phyloP scores from a whole-genome alignment of 2,113 vertebrate species.

The Clarias macrocephalus region DNA sequence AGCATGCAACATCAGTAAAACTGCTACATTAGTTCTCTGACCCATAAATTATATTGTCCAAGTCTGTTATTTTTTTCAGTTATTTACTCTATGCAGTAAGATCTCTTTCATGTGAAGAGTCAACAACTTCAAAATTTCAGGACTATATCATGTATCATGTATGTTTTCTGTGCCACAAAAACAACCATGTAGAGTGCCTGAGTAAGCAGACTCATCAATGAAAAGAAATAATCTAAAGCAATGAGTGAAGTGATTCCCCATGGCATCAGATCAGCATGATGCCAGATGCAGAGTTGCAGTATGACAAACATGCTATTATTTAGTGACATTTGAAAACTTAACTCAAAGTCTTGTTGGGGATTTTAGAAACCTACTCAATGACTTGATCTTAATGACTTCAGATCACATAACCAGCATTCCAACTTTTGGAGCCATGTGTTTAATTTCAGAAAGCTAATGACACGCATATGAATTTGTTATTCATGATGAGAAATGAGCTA shows the following conservation, averaged over 20 bases:
- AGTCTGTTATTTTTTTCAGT: background rate
- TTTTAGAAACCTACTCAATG: constrained; percentile 14
- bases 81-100: background rate
- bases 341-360: background rate
- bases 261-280: constrained; percentile 19
- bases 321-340: constrained; percentile 4
- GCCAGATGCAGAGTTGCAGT: background rate
- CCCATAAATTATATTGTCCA: background rate
- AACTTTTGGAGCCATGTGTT: constrained; percentile 40
- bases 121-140: background rate
- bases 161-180: background rate
- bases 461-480: constrained; percentile 53
- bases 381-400: constrained; percentile 21
- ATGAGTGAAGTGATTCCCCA: constrained; percentile 5
- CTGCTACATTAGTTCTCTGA: constrained; percentile 9
- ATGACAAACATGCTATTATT: constrained; percentile 7
- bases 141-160: background rate
- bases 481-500: constrained; percentile 55
- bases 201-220: background rate
- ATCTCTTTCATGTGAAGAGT: background rate
- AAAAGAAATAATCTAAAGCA: constrained; percentile 16
- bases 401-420: constrained; percentile 1
- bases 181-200: background rate
- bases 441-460: constrained; percentile 48
- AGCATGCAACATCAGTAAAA: constrained; percentile 10